These are phyloP conservation scores for Chromis chromis DNA, from an alignment of 2,797 vertebrate species.

Conservation along the genomic window DNA sequence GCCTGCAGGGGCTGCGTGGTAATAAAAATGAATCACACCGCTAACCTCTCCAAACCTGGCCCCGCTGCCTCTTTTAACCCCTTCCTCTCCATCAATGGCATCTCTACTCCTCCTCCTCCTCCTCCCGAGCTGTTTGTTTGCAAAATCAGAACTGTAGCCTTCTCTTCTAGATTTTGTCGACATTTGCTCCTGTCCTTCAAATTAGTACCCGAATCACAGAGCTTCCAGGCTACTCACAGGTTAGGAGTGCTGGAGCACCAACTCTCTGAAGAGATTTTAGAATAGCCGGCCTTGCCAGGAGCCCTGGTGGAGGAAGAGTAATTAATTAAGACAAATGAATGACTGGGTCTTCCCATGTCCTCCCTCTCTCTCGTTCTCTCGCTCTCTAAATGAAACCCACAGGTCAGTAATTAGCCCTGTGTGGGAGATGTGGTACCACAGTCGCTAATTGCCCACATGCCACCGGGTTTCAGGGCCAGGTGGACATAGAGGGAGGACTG, in stretches of 20 bases:
- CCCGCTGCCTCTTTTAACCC: conserved; percentile 77
- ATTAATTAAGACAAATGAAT: conserved; percentile 86
- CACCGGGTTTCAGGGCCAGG: conserved; percentile 66
- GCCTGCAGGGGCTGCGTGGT: conserved; percentile 84
- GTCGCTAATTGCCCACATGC: conserved; percentile 77
- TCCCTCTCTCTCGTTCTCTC: conserved; percentile 53
- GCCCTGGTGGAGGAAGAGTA: conserved; percentile 71
- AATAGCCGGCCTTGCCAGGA: conserved; percentile 76
- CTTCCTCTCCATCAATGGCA: conserved; percentile 30
- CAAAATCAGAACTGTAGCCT: neutral
- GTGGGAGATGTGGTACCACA: conserved; percentile 70
- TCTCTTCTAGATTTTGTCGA: conserved; percentile 21
- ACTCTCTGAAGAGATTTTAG: conserved; percentile 72
- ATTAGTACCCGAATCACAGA: conserved; percentile 34
- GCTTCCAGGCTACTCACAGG: conserved; percentile 64
- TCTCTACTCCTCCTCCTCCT: neutral
- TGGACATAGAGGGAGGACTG: conserved; percentile 39
- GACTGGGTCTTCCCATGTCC: conserved; percentile 69
- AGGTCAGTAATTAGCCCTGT: conserved; percentile 84
- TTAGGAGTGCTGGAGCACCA: conserved; percentile 54
- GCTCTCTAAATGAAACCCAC: conserved; percentile 82
- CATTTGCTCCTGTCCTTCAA: conserved; percentile 30
- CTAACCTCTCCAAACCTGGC: conserved; percentile 84
- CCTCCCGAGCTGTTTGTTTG: conserved; percentile 25
- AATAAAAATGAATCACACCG: conserved; percentile 91